Evolutionary conservation across 2,888 invertebrate species (phyloP), one percentile per base, ranked within the genome.

Genomic region (Mesoligia furuncula): DNA sequence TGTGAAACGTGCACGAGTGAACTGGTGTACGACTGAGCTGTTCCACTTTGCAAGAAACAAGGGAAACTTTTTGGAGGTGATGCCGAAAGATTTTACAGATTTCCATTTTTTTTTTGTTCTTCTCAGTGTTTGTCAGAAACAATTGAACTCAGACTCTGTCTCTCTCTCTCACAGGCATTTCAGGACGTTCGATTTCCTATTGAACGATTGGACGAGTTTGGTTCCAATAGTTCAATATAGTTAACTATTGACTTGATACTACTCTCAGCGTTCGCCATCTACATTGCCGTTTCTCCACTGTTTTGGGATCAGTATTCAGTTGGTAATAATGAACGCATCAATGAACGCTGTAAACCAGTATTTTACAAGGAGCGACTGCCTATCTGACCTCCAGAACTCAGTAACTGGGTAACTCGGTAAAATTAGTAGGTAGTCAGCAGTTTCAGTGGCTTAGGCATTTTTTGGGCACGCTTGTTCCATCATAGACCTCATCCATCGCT

Each of bases 21-120:
- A 61, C 17, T 17, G 7, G 17, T 1, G 13, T 57, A 1, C n/a
- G 5, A 17, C 17, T 17, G 31, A 8, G 15, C 15, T 27, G 15
- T 15, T 59, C 15, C 15, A 15, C 27, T 2, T n/a, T 27, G 27
- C 24, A 27, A 15, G 7, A 6, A 5, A 15, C 27, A 27, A 27
- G 15, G 27, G 27, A 2, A 27, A 27, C 15, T 6, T 27, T 59
- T 59, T 15, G 2, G 15, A 27, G 27, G 6, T 27, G 13, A 27
- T 27, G 13, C 13, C 27, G 7, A 59, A 59, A 27, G 15, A 13
- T 15, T 15, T 27, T n/a, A 57, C n/a, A n/a, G n/a, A 57, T 57
- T 6, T 13, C n/a, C 0, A n/a, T n/a, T 1, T 4, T 0, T n/a
- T n/a, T n/a, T n/a, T 59, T 0, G 2, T 27, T n/a, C 11, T 24